Evolutionary conservation across 2,113 vertebrate species (phyloP).

Genomic region (Sisor rabdophorus): DNA sequence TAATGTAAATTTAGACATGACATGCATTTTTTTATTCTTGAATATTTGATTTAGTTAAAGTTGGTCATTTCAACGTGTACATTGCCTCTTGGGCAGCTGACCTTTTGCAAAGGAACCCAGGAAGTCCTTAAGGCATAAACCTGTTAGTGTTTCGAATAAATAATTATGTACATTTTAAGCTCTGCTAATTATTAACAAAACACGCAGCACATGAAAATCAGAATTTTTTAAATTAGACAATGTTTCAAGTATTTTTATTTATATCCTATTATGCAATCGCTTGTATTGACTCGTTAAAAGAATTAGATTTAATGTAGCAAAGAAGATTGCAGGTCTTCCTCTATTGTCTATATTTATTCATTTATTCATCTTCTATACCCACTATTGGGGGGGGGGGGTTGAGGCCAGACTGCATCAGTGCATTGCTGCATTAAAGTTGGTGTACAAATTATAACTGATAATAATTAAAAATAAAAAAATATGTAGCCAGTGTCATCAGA

Average conservation of each 20-base stretch:
- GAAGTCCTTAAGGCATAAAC: not conserved
- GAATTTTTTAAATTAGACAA: not conserved
- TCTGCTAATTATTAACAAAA: not conserved
- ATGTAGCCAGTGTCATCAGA: not conserved
- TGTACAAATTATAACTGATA: not conserved
- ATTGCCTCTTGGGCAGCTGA: not conserved
- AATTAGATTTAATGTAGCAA: not conserved
- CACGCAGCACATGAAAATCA: not conserved
- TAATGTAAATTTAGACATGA: too few relatives aligned
- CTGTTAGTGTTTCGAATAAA: not conserved
- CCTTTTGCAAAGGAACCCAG: not conserved
- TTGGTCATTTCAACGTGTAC: not conserved
- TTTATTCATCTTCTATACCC: too few relatives aligned
- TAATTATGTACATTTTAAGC: not conserved
- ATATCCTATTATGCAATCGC: not conserved
- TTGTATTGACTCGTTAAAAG: not conserved
- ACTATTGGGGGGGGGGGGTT: too few relatives aligned
- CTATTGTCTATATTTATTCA: not conserved
- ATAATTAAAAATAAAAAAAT: not conserved
- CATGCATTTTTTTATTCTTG: too few relatives aligned
- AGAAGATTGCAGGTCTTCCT: not conserved
- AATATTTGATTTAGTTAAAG: not conserved
- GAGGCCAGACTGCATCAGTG: too few relatives aligned
- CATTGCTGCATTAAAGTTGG: not conserved
- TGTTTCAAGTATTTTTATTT: too few relatives aligned